A percentile compares a stretch with the other conserved stretches of the same genome.
Evolutionary conservation across 2,888 invertebrate genomes (phyloP).

Genomic region (Muscina levida): DNA sequence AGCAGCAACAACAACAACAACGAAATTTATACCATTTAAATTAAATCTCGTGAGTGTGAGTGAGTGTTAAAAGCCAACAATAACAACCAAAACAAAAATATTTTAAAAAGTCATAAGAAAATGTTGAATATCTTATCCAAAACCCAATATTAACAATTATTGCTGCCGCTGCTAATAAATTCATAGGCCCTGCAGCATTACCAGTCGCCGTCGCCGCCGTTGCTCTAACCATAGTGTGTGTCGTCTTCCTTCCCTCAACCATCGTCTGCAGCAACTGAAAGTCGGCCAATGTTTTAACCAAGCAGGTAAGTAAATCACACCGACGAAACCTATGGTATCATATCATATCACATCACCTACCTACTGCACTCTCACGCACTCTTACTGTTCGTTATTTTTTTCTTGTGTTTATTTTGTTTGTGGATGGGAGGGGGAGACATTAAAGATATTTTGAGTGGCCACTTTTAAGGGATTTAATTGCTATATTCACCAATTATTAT

Average conservation of each 20-base stretch:
- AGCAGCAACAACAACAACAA: no score
- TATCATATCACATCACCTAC: background rate
- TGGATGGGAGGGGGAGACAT: no score
- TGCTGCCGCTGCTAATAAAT: background rate
- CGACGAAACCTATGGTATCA: background rate
- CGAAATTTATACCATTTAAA: background rate
- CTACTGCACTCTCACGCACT: background rate
- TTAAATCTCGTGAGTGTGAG: background rate
- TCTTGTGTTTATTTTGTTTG: background rate
- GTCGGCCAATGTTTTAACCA: constrained; percentile 58
- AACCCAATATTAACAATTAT: no score
- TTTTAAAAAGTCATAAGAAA: constrained; percentile 9
- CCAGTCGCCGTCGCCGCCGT: constrained; percentile 11
- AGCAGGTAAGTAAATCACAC: constrained; percentile 58
- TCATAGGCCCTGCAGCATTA: constrained; percentile 41
- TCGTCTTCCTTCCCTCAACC: background rate
- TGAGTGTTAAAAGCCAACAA: background rate
- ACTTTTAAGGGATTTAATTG: no score
- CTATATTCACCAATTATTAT: no score
- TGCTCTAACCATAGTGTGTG: constrained; percentile 33
- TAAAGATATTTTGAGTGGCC: no score
- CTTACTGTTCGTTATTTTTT: constrained; percentile 1
- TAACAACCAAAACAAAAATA: background rate
- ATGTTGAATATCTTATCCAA: constrained; percentile 28
- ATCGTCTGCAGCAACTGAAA: no score